Conservation (phyloP, 2,797 vertebrate genomes). For the Vespertilio murinus region DNA sequence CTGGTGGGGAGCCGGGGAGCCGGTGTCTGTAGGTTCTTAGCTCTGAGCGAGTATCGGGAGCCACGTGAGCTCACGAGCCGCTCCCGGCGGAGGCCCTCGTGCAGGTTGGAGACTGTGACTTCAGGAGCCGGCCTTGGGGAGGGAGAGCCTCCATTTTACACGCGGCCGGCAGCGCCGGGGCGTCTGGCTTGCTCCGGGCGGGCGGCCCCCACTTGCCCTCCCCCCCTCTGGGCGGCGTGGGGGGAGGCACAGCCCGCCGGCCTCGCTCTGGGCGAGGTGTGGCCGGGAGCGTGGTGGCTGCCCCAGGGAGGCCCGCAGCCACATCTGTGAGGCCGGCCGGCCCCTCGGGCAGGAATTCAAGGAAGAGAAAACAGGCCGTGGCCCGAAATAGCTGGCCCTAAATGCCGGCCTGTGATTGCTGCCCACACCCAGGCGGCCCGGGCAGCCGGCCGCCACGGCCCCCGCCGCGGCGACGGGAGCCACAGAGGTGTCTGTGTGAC, state of each 20-base stretch:
- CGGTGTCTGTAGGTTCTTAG: not conserved
- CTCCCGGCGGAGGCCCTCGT: not conserved
- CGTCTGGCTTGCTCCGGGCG: not conserved
- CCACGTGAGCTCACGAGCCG: not conserved
- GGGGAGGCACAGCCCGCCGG: not conserved
- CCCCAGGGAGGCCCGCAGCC: constrained; percentile 33
- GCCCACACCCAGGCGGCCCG: constrained; percentile 50
- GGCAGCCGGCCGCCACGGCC: not conserved
- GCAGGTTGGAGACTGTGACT: not conserved
- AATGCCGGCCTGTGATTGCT: constrained; percentile 77
- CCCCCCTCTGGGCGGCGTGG: not conserved
- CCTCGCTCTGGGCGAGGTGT: not conserved
- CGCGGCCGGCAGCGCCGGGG: not conserved
- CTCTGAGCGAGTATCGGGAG: not conserved
- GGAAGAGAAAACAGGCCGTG: constrained; percentile 53
- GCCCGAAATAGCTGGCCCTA: constrained; percentile 75
- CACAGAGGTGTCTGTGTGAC: not conserved
- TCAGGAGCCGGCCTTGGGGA: not conserved
- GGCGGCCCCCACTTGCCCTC: not conserved
- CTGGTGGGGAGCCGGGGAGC: not conserved
- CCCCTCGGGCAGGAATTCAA: constrained; percentile 34
- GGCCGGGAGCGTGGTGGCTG: not conserved
- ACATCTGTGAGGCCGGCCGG: constrained; percentile 50
- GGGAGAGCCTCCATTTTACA: not conserved
- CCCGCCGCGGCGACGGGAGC: constrained; percentile 21